Evolutionary conservation across 2,113 vertebrate genomes (phyloP).

Genomic region (Tamias sibiricus): DNA sequence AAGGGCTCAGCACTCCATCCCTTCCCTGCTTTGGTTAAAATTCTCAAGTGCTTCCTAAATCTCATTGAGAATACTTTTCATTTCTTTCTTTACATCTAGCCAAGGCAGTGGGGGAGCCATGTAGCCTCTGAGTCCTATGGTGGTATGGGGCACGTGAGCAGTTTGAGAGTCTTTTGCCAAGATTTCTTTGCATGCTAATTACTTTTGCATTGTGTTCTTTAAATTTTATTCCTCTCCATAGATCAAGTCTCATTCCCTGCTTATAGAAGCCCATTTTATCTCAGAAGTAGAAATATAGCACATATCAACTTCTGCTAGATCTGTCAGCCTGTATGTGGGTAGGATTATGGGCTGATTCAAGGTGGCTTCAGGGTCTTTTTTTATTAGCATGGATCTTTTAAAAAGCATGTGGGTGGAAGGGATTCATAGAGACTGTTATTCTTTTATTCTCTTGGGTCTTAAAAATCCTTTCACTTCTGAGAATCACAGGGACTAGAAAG

Average conservation of each 20-base stretch:
- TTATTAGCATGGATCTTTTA: background rate
- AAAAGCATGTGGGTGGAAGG: background rate
- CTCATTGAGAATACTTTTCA: background rate
- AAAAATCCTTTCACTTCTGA: slow-evolving; percentile 46
- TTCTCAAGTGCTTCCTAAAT: slow-evolving; percentile 57
- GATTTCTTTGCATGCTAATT: slow-evolving; percentile 41
- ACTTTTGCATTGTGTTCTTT: slow-evolving; percentile 37
- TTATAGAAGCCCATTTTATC: background rate
- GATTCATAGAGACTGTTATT: background rate
- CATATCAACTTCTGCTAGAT: background rate
- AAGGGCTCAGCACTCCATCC: slow-evolving; percentile 18
- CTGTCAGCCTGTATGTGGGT: background rate
- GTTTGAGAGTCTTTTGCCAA: background rate
- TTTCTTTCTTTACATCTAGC: slow-evolving; percentile 21
- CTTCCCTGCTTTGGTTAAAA: slow-evolving; percentile 51
- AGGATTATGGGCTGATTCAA: background rate
- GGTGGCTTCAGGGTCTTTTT: background rate
- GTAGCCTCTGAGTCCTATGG: background rate
- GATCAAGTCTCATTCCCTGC: background rate
- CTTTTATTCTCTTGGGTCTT: slow-evolving; percentile 5
- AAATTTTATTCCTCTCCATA: background rate
- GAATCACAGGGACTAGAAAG: background rate
- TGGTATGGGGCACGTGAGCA: background rate
- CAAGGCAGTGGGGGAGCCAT: background rate
- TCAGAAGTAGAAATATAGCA: background rate